Evolutionary conservation across 1,140 invertebrate species (phyloP), one percentile per base, ranked within the genome.

Genomic region (Metopolophium dirhodum): DNA sequence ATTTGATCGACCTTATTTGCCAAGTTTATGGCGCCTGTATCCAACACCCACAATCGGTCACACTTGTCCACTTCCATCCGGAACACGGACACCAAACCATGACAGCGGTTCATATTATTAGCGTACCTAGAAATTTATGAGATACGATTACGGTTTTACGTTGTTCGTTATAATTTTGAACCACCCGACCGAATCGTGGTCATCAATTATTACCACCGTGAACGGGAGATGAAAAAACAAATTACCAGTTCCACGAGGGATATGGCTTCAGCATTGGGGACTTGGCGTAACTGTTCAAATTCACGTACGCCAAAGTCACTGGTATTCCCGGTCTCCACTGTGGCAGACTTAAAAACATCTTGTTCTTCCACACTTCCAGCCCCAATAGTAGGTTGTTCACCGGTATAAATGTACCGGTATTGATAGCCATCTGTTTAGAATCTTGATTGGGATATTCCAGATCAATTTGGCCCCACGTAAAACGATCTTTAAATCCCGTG

Each of bases 241-340:
- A 54, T 95, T 98, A 97, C 95, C 96, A 97, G 20, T 95, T 95
- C 97, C 97, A 98, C 94, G 96, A 96, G 0, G 97, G 97, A 95
- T 97, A 98, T 0, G 97, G 97, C 54, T 94, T 96, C 30, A 98
- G 95, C 35, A 95, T 95, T 0, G 97, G 97, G 47, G 96, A 97
- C 22, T 95, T 95, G 26, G 96, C 96, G 41, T 54, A 18, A 11
- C 94, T 88, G 41, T 94, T 91, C 49, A 93, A 82, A 41, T 85
- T 26, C 9, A 95, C 93, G 20, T 61, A 91, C 1, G 96, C 96
- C 41, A 98, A 95, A 0, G 97, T 97, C 0, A 96, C 97, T 94
- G 96, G 98, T 93, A 97, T 96, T 91, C 97, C 98, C 95, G 94
- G 96, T 95, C 97, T 98, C 99, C 96, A 99, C 94, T 97, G 98